A percentile compares a stretch with the other conserved stretches of the same genome.
Conservation (phyloP, 2,888 invertebrate genomes). For the Strigamia maritima region DNA sequence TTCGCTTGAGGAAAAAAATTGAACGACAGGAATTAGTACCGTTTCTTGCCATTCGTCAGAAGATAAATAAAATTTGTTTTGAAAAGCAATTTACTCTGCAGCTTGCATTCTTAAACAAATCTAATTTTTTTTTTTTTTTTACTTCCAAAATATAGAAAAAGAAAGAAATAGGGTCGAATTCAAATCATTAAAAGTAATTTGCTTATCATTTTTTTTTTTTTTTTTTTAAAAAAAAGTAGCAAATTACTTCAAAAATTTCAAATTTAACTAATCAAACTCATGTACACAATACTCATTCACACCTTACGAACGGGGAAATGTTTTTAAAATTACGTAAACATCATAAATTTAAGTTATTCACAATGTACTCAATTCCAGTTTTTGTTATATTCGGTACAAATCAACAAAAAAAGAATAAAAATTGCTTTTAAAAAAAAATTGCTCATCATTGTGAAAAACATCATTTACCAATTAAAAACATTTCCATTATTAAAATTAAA, state of each 20-base stretch:
- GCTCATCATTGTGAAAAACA: too few species aligned
- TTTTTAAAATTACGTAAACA: not conserved
- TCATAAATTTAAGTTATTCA: not conserved
- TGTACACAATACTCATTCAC: not conserved
- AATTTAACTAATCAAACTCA: not conserved
- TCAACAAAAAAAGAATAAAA: too few species aligned
- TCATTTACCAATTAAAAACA: not conserved
- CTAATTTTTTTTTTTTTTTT: not conserved
- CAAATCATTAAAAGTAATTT: not conserved
- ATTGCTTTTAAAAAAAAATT: too few species aligned
- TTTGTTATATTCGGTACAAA: too few species aligned
- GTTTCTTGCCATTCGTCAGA: slow-evolving; percentile 10
- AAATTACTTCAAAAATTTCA: slow-evolving; percentile 1
- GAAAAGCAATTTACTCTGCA: slow-evolving; percentile 21
- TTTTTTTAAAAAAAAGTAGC: not conserved
- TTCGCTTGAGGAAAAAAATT: slow-evolving; percentile 43
- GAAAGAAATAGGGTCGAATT: not conserved
- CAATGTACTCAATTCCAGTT: too few species aligned
- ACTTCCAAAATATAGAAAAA: too few species aligned
- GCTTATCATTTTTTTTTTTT: not conserved
- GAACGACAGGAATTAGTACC: slow-evolving; percentile 44
- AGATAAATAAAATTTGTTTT: slow-evolving; percentile 25
- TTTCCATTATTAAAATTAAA: not conserved
- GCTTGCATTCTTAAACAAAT: not conserved
- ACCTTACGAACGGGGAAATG: not conserved